Percentiles rank a stretch among this genome's conserved stretches.
Conservation (phyloP, 2,113 vertebrate species). For the Datnioides undecimradiatus region DNA sequence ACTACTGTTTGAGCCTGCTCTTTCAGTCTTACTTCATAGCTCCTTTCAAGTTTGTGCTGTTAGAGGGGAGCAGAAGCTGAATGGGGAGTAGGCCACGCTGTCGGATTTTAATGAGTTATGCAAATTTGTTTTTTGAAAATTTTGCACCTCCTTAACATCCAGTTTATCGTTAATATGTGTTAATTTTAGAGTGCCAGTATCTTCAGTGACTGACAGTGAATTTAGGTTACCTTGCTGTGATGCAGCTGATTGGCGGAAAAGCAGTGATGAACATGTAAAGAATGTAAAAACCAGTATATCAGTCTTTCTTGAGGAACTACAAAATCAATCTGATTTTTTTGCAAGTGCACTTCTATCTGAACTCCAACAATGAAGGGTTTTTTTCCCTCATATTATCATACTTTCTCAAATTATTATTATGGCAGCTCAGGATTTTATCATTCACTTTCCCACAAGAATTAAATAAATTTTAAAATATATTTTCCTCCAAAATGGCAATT, state of each 20-base stretch:
- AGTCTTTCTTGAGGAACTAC: background rate
- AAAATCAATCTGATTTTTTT: slow-evolving; percentile 9
- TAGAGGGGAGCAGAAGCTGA: slow-evolving; percentile 1
- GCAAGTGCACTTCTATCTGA: background rate
- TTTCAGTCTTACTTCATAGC: background rate
- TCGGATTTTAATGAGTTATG: slow-evolving; percentile 40
- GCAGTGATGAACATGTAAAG: background rate
- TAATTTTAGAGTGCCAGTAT: slow-evolving; percentile 5
- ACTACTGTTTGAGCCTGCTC: slow-evolving; percentile 39
- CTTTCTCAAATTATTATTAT: background rate
- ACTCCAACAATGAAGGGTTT: background rate
- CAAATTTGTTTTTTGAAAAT: slow-evolving; percentile 7
- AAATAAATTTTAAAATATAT: background rate
- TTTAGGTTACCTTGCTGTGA: background rate
- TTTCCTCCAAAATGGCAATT: background rate
- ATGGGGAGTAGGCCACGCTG: background rate
- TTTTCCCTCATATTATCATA: background rate
- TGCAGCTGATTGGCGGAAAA: background rate
- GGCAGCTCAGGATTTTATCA: background rate
- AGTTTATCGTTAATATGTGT: background rate
- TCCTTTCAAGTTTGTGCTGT: slow-evolving; percentile 14
- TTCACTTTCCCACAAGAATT: too few species aligned
- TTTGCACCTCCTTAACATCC: background rate
- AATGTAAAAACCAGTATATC: background rate
- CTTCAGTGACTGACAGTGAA: background rate